Evolutionary conservation across 2,113 vertebrate species (phyloP), one percentile per base, ranked within the genome.

Genomic region (Marmota flaviventris): DNA sequence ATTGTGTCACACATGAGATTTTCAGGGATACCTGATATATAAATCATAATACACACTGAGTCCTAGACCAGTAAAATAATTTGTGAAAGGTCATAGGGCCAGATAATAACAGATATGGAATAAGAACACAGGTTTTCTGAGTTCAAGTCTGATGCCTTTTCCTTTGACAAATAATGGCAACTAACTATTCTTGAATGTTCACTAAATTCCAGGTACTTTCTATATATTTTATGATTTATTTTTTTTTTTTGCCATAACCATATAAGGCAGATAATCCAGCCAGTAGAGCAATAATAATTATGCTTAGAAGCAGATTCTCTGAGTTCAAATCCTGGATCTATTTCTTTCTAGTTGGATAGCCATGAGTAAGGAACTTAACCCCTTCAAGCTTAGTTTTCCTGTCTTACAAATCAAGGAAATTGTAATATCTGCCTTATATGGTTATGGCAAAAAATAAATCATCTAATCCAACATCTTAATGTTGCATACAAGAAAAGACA

Each of bases 371-470:
- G 27, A 56, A 61, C 20, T 92, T 70, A 91, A 93, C n/a, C 42
- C 53, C 32, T 27, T n/a, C 25, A 83, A 65, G n/a, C 61, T 84
- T 25, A 53, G 22, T 87, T 96, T 85, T 88, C 58, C 77, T 94
- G 27, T 79, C 89, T 92, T 77, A 87, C 25, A 91, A 88, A 63
- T 93, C 10, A 32, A 53, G 24, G 51, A 73, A 91, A 73, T 65
- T 69, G 24, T 65, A 84, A 8, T 65, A 18, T 22, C 22, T 6
- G 69, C 27, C 8, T 76, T n/a, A 58, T 85, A 65, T 73, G 10
- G 6, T 84, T 87, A n/a, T 79, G 32, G 39, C 76, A 87, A 96
- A 92, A 95, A 91, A 88, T 12, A 89, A n/a, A 42, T 86, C 65
- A 93, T 81, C 42, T 91, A 61, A 25, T 61, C 10, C 39, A 73